Evolutionary conservation across 2,888 invertebrate genomes (phyloP), one percentile per base, ranked within the genome.

Genomic region (Alcis repandata): DNA sequence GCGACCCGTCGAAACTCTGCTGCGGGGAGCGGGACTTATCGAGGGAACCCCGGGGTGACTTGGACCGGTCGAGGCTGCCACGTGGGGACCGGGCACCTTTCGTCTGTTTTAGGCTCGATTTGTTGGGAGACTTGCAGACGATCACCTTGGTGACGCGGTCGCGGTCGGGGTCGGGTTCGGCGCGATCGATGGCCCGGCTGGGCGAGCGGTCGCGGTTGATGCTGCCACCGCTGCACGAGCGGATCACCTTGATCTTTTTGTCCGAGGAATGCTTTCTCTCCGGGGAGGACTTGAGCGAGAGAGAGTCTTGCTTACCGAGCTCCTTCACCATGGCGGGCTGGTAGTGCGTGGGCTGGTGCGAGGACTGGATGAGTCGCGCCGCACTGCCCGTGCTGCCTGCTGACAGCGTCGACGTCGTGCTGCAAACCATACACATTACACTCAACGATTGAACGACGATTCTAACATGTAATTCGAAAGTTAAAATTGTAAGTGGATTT

Each of bases 371-470:
- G 84, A 98, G 95, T 82, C 98, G 96, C 67, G 98, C 98, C 92
- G 98, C 98, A 88, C 97, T 98, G 83, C 98, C 97, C 58, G 98
- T 98, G 91, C 98, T 98, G 84, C 98, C 98, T 68, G 98, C 98
- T 79, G 98, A 98, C 85, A 98, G 95, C 70, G 98, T 98, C 80
- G 98, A 98, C 78, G 98, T 98, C 83, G 98, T 98, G 94, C 98
- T 98, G 94, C 80, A 91, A 93, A 58, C 9, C 6, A n/a, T n/a
- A 38, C 13, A 38, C 7, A 2, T 36, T 2, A 20, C 19, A n/a
- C 36, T 19, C 22, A 13, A 46, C 4, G 1, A 13, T 46, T 43
- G 11, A 43, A 38, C 6, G 13, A 1, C 13, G n/a, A 38, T 1
- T n/a, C n/a, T 38, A n/a, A 46, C 0, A n/a, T n/a, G n/a, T n/a